Conservation (phyloP, 2,113 vertebrate genomes). For the Turnix velox region DNA sequence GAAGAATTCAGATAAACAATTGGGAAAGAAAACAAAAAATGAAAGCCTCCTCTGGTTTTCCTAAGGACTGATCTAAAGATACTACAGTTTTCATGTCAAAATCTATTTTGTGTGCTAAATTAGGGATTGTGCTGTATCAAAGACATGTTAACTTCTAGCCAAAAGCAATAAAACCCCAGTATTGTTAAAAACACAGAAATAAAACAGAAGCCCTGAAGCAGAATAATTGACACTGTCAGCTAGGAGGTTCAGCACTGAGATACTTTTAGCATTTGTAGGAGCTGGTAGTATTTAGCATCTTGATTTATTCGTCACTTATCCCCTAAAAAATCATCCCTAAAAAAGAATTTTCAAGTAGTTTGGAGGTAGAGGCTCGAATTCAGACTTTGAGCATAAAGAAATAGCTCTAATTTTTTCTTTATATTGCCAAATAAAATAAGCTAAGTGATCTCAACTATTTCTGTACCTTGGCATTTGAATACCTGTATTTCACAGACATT, state of each 20-base stretch:
- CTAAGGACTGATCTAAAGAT: not conserved
- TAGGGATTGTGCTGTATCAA: slow-evolving; percentile 40
- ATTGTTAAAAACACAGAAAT: slow-evolving; percentile 41
- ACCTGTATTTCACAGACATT: not conserved
- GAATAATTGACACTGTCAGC: not conserved
- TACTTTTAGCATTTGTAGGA: not conserved
- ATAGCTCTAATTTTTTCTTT: not conserved
- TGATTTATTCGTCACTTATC: slow-evolving; percentile 14
- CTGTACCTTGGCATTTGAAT: not conserved
- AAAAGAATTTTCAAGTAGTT: not conserved
- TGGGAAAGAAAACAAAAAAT: slow-evolving; percentile 20
- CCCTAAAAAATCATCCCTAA: not conserved
- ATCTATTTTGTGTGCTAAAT: slow-evolving; percentile 10
- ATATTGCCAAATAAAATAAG: not conserved
- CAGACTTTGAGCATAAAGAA: not conserved
- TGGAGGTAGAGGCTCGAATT: not conserved
- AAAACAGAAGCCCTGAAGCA: not conserved
- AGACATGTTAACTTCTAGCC: not conserved
- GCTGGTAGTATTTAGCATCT: not conserved
- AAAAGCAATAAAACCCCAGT: slow-evolving; percentile 39
- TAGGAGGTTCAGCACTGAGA: not conserved
- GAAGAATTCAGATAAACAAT: slow-evolving; percentile 1
- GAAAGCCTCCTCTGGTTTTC: not conserved
- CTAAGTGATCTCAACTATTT: not conserved
- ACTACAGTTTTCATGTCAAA: slow-evolving; percentile 5